Evolutionary conservation across 2,888 invertebrate genomes (phyloP), one percentile per base, ranked within the genome.

Genomic region (Acronicta psi): DNA sequence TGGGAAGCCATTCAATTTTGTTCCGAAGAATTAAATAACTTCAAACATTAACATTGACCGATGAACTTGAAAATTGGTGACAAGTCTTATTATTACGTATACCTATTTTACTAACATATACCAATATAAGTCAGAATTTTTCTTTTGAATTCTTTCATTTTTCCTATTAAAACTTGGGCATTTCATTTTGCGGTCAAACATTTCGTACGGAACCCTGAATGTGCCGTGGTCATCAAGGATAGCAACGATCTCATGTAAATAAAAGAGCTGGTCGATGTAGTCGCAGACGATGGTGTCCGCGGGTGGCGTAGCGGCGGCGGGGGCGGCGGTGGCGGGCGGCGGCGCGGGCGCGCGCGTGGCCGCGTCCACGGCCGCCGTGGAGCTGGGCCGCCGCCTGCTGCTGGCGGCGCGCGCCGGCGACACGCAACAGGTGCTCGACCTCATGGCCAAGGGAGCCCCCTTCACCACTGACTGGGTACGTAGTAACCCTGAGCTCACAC

Each of bases 401-500:
- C 95, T 96, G 82, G 97, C 96, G 52, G 97, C 98, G 40, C 95
- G 96, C 73, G 96, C 96, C 70, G 98, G 98, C 1, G 96, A 98
- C 85, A 95, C 97, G 4, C 95, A 95, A 59, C 95, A 96, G 69
- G 97, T 98, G 18, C 95, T 96, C 59, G 95, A 96, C 42, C 95
- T 98, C 59, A 96, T 99, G 95, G 95, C 96, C 25, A 96, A 96
- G 88, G 98, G 99, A 45, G 98, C 98, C 44, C 98, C 98, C 23
- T 98, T 99, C 83, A 97, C 97, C 10, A 97, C 98, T 2, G 98
- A 99, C 89, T 98, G 98, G 98, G 98, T 98, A 91, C 82, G 66
- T 53, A 7, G 0, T 5, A 3, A 8, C n/a, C n/a, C 8, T 14
- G 6, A 4, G 43, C 31, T 31, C 13, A 11, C 25, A 20, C 20